Conservation (phyloP, 23 tunicate species). For the Styela clava region DNA sequence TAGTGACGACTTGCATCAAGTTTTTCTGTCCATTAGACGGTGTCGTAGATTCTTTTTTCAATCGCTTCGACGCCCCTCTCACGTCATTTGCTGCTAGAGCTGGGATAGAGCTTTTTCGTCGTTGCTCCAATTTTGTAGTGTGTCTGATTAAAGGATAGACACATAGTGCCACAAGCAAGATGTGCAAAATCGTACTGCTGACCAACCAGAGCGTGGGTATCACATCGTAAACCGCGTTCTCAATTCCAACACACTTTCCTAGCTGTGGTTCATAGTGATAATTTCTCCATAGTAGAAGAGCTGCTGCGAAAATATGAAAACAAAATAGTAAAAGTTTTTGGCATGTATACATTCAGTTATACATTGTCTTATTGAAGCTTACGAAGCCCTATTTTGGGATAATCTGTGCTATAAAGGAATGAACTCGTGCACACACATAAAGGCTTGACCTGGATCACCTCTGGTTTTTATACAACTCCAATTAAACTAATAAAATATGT, state of each 20-base stretch:
- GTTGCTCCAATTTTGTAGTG: neutral
- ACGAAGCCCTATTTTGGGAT: no score
- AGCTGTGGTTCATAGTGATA: neutral
- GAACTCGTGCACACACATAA: no score
- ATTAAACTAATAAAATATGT: no score
- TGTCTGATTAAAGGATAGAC: slow-evolving; percentile 9
- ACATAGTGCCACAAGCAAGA: neutral
- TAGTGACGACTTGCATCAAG: neutral
- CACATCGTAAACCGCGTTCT: neutral
- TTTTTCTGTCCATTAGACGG: neutral
- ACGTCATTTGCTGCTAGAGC: neutral
- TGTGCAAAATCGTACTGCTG: neutral
- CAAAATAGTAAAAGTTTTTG: no score
- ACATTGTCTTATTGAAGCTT: no score
- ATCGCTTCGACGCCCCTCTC: neutral
- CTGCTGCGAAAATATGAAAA: neutral
- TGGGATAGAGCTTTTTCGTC: neutral
- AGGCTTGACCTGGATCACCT: no score
- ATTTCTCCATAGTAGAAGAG: neutral
- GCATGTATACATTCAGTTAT: no score
- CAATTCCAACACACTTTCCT: neutral
- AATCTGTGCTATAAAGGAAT: no score
- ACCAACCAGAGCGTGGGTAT: neutral
- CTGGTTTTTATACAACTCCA: no score
- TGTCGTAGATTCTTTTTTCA: neutral